Evolutionary conservation across 2,797 vertebrate species (phyloP), one percentile per base, ranked within the genome.

Genomic region (Sarcoramphus papa): DNA sequence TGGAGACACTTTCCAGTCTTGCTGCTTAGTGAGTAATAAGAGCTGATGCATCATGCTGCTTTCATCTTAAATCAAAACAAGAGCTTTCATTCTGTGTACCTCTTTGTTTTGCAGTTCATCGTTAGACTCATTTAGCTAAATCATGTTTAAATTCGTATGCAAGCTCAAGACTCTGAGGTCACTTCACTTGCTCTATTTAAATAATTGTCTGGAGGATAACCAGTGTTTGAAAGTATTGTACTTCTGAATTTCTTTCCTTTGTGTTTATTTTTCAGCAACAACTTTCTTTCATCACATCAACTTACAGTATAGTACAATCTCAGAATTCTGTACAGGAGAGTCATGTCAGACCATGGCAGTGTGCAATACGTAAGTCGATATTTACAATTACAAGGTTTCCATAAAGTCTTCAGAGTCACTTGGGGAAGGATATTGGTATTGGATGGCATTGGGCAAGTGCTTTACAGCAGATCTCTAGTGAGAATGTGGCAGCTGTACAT

Each of bases 221-320:
- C 35, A 43, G 50, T 22, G 22, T 92, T 91, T 59, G 63, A 51
- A 95, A 78, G 31, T 92, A 88, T 81, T 94, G 89, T 47, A 77
- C 51, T 91, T 85, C 62, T 95, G 27, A 92, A 84, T 74, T 21
- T 63, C 40, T 91, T 79, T 77, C 57, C 43, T 93, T 92, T 86
- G 48, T 89, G 48, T 97, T 90, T 97, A n/a, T 96, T 91, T 97
- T 95, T 76, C 98, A 99, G 99, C 99, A 57, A 99, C 99, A n/a
- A 99, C 99, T 3, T 99, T 99, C 97, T 99, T 99, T 98, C 99
- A 99, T 97, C 99, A 99, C 92, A 99, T 99, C 98, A 99, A 99
- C 98, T 98, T 99, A 97, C 99, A 99, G 98, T 99, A 99, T 98
- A 99, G 99, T 98, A 99, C 99, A 96, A 99, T 99, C 98, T 99